Base-by-base conservation (phyloP, 2,888 invertebrate species). In the Amphimallon solstitiale region DNA sequence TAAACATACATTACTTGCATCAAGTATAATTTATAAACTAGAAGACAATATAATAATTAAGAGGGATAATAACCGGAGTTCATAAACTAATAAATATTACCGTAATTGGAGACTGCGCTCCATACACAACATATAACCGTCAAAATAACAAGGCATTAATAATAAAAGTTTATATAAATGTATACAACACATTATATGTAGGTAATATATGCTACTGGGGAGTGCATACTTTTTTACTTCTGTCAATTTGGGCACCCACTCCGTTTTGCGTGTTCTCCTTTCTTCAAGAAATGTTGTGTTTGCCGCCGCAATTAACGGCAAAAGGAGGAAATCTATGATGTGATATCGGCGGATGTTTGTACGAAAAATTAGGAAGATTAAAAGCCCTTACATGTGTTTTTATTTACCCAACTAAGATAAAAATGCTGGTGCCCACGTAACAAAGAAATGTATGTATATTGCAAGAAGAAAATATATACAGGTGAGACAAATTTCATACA, bases 71-170 rank as follows among this genome's bases (percentile, higher is more conserved):
- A 69, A 66, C 63, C 21, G 69, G 52, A 72, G 72, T 71, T 69
- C 72, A 72, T 72, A 72, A 72, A 72, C 63, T 64, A 65, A 72
- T 72, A 72, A 72, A 72, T 71, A 71, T 70, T 68, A 59, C 67
- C 54, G 60, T 69, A 68, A 72, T 70, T 69, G 71, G 68, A 62
- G 67, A 67, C 65, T 1, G 6, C 29, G 9, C 15, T 51, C 15
- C 14, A 35, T 23, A 23, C 38, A 40, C 21, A n/a, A n/a, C n/a
- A 71, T 66, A 71, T 68, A 70, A 60, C 64, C 64, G 64, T 64
- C 64, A 64, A 46, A 54, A 64, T 56, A 56, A 46, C 17, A 40
- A 56, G 23, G 40, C 23, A 40, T 38, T 38, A 56, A 40, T 40
- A 40, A 56, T 56, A 40, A 56, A 40, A 40, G 17, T 56, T 56